Evolutionary conservation across 2,888 invertebrate species (phyloP).

Genomic region (Dynastes hyllus): DNA sequence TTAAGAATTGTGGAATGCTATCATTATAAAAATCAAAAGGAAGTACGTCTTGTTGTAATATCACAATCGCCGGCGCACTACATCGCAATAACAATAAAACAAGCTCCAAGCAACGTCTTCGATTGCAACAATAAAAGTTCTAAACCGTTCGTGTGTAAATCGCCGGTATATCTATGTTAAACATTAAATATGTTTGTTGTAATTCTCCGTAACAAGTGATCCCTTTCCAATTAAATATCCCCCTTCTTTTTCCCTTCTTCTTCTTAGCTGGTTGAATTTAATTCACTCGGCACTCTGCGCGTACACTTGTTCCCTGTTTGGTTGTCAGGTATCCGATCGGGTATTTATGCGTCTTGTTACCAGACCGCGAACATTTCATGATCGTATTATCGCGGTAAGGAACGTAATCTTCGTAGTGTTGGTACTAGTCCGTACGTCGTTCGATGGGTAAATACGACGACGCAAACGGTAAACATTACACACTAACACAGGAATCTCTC

Average conservation of each 20-base stretch:
- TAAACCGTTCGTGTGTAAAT: slow-evolving; percentile 45
- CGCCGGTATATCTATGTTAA: slow-evolving; percentile 50
- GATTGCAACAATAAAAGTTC: slow-evolving; percentile 29
- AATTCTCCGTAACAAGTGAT: slow-evolving; percentile 50
- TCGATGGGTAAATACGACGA: slow-evolving; percentile 29
- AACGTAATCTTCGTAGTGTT: slow-evolving; percentile 50
- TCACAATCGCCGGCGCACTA: slow-evolving; percentile 6
- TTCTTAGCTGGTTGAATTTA: slow-evolving; percentile 49
- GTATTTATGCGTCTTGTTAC: slow-evolving; percentile 56
- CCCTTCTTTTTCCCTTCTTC: slow-evolving; percentile 42
- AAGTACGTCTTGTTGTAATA: not conserved
- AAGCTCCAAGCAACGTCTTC: slow-evolving; percentile 17
- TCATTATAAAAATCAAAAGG: too few relatives aligned
- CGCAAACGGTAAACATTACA: slow-evolving; percentile 20
- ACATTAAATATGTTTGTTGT: slow-evolving; percentile 54
- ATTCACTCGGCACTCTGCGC: slow-evolving; percentile 53
- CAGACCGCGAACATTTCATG: slow-evolving; percentile 55
- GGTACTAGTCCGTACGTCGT: slow-evolving; percentile 28
- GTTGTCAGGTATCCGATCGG: slow-evolving; percentile 55
- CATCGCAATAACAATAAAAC: slow-evolving; percentile 30
- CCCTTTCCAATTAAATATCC: slow-evolving; percentile 53
- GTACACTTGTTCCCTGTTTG: slow-evolving; percentile 55
- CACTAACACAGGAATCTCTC: slow-evolving; percentile 7
- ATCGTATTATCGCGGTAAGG: slow-evolving; percentile 55
- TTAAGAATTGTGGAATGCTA: too few relatives aligned